Percentiles rank a stretch among this genome's conserved stretches.
phyloP scores from a whole-genome alignment of 2,888 invertebrate genomes.

The Cartodere bifasciata region DNA sequence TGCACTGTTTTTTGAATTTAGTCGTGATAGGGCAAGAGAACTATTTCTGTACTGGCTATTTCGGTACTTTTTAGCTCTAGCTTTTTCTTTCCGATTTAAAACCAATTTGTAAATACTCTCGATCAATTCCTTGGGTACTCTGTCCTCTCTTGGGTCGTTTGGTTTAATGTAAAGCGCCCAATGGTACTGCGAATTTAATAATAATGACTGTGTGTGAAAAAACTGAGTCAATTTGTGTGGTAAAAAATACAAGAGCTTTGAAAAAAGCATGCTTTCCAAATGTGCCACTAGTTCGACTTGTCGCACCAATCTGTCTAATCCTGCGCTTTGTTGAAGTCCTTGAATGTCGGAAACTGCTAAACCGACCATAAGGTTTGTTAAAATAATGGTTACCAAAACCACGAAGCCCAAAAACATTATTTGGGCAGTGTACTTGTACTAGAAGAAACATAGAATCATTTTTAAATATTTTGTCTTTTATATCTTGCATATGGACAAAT shows the following conservation, averaged over 20 bases:
- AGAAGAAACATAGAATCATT: too few relatives aligned
- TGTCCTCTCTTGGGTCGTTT: constrained; percentile 69
- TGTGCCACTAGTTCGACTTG: constrained; percentile 74
- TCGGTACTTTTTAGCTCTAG: constrained; percentile 24
- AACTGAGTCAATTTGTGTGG: constrained; percentile 46
- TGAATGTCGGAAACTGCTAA: constrained; percentile 76
- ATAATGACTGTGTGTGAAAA: constrained; percentile 57
- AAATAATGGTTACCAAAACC: constrained; percentile 64
- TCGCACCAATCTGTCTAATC: constrained; percentile 64
- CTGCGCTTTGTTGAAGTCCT: constrained; percentile 69
- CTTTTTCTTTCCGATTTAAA: constrained; percentile 50
- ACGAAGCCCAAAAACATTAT: constrained; percentile 66
- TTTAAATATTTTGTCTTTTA: too few relatives aligned
- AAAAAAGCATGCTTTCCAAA: constrained; percentile 72
- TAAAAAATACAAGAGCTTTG: constrained; percentile 53
- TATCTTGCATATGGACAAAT: too few relatives aligned
- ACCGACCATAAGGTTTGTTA: constrained; percentile 74
- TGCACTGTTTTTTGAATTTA: constrained; percentile 20
- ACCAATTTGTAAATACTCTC: constrained; percentile 62
- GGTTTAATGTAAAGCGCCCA: constrained; percentile 64
- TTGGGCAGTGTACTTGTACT: constrained; percentile 57
- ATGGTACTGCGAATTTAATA: constrained; percentile 63
- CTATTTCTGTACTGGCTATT: constrained; percentile 4
- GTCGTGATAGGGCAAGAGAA: constrained; percentile 19
- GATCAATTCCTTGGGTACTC: constrained; percentile 66